Evolutionary conservation across 1,140 invertebrate genomes (phyloP), one percentile per base, ranked within the genome.

Genomic region (Cyclargus thomasi): DNA sequence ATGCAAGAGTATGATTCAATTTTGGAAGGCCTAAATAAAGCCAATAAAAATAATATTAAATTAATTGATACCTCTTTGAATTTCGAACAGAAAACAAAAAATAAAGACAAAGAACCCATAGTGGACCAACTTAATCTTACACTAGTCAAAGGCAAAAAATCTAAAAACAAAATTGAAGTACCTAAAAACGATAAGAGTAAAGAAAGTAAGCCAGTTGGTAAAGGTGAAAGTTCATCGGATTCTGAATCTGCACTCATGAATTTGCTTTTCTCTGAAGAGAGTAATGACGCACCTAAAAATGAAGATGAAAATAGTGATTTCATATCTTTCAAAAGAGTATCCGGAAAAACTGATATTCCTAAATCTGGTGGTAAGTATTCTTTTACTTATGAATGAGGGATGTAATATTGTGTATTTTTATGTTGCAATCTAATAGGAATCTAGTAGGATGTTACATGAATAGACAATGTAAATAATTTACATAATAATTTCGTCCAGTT

Each of bases 41-140:
- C 20, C 16, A 81, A 74, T 64, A 73, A 72, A 0, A 76, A 69
- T n/a, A 77, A 80, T 63, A 35, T 66, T 16, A 85, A 83, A 71
- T 53, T 65, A 8, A 21, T 63, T 23, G 76, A 90, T 53, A 76
- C 72, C 20, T 87, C 85, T 8, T 71, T 88, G 21, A 81, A 85
- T 59, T 39, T 81, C 16, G 67, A 76, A 29, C 81, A 77, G 67
- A 81, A 84, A 71, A 53, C 23, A 11, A 82, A 85, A 62, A 73
- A 69, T 70, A 76, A 80, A 75, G 23, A 67, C 68, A 68, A 75
- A 69, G 65, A 67, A 71, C 17, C 76, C 53, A 76, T 87, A 55
- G 65, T 87, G 64, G 85, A 88, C 64, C 70, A 88, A 67, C 72
- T 90, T n/a, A 90, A 90, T 74, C 72, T 90, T 6, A 90, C 87